Conservation (phyloP, 2,888 invertebrate species). For the Drosophila paranaensis region DNA sequence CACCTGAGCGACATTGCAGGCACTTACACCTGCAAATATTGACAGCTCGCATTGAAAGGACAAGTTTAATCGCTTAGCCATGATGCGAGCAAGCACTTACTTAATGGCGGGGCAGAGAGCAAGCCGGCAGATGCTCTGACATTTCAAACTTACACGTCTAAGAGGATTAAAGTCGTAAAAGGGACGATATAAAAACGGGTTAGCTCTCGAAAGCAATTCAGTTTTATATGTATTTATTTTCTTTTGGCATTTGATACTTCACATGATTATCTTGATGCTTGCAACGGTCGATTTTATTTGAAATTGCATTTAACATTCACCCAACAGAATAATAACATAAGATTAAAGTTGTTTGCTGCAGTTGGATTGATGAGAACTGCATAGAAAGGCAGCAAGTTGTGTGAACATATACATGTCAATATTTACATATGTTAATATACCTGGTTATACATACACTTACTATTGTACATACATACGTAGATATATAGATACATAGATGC, state of each 20-base stretch:
- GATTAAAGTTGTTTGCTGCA: neutral
- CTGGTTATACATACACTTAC: no score
- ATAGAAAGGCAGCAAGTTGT: neutral
- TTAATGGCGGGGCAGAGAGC: conserved; percentile 17
- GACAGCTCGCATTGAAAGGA: conserved; percentile 32
- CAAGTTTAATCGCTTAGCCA: conserved; percentile 31
- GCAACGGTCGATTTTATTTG: neutral
- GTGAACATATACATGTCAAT: neutral
- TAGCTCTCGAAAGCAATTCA: conserved; percentile 6
- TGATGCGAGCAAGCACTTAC: conserved; percentile 39
- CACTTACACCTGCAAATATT: conserved; percentile 50
- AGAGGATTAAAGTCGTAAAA: conserved; percentile 7
- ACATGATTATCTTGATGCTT: neutral
- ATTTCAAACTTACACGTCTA: neutral
- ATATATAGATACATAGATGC: neutral
- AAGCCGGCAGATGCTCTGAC: conserved; percentile 10
- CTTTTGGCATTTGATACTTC: neutral
- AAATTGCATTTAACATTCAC: neutral
- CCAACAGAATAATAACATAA: neutral
- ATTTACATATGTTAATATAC: neutral
- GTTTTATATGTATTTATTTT: neutral
- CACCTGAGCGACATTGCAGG: conserved; percentile 27
- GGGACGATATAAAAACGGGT: neutral
- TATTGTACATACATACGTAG: neutral
- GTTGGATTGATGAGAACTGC: neutral